Evolutionary conservation across 2,797 vertebrate species (phyloP).

Genomic region (Gambelia wislizenii): DNA sequence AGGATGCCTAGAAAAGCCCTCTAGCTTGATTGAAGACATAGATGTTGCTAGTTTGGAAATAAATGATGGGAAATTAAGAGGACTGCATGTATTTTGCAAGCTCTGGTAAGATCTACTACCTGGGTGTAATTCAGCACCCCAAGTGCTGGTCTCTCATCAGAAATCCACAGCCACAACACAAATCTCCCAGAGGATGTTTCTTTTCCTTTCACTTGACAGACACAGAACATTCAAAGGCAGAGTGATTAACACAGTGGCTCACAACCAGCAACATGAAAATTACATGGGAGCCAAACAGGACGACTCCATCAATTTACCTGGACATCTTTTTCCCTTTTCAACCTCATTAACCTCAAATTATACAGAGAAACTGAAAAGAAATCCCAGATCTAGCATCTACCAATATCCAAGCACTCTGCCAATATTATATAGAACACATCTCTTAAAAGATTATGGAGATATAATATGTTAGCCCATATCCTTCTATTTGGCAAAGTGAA

Average conservation of each 20-base stretch:
- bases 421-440: neutral
- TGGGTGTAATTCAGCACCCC: neutral
- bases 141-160: fast-evolving
- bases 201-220: neutral
- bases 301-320: neutral
- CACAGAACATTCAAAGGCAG: neutral
- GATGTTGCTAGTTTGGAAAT: neutral
- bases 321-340: conserved; percentile 20
- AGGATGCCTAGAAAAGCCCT: neutral
- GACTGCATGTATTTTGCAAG: neutral
- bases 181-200: neutral
- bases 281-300: neutral
- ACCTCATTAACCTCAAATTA: conserved; percentile 35
- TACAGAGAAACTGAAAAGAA: conserved; percentile 15
- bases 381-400: neutral
- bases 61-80: neutral
- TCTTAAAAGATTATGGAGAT: conserved; percentile 12
- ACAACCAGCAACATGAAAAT: neutral
- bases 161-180: neutral
- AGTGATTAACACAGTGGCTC: conserved; percentile 37
- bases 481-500: too few relatives aligned
- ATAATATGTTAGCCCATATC: conserved; percentile 4
- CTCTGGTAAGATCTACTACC: neutral
- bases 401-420: neutral
- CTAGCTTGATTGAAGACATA: neutral